phyloP scores from a whole-genome alignment of 2,888 invertebrate species.

The Cordilura impudica region DNA sequence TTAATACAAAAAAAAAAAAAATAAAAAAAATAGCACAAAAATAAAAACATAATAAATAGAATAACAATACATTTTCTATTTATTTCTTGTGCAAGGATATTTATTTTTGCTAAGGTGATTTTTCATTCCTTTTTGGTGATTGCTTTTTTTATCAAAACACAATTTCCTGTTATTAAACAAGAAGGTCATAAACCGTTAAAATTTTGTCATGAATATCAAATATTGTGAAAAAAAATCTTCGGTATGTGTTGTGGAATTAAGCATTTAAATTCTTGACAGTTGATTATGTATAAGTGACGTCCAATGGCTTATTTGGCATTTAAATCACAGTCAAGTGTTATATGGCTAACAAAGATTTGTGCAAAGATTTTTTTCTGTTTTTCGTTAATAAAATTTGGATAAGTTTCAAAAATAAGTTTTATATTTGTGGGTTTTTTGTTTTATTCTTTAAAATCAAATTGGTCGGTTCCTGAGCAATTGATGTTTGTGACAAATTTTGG shows the following conservation, averaged over 20 bases:
- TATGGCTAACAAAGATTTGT: conserved; percentile 1
- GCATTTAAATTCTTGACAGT: background rate
- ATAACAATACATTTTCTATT: no score
- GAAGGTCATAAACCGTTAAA: conserved; percentile 36
- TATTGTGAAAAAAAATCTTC: background rate
- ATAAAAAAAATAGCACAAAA: background rate
- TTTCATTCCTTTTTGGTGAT: background rate
- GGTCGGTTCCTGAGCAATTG: no score
- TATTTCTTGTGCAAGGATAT: background rate
- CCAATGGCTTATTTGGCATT: background rate
- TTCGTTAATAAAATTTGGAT: background rate
- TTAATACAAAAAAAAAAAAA: no score
- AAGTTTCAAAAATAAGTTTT: background rate
- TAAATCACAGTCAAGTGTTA: background rate
- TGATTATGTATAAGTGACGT: background rate
- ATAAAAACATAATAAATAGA: background rate
- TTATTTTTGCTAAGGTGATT: background rate
- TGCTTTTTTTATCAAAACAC: background rate
- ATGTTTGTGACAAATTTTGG: no score
- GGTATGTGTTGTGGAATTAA: background rate
- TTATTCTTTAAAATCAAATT: no score
- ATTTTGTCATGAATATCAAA: conserved; percentile 1
- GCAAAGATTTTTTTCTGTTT: no score
- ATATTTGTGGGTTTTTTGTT: no score
- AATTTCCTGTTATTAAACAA: background rate